Base-by-base conservation (phyloP, 2,888 invertebrate species). In the Plagodis dolabraria region DNA sequence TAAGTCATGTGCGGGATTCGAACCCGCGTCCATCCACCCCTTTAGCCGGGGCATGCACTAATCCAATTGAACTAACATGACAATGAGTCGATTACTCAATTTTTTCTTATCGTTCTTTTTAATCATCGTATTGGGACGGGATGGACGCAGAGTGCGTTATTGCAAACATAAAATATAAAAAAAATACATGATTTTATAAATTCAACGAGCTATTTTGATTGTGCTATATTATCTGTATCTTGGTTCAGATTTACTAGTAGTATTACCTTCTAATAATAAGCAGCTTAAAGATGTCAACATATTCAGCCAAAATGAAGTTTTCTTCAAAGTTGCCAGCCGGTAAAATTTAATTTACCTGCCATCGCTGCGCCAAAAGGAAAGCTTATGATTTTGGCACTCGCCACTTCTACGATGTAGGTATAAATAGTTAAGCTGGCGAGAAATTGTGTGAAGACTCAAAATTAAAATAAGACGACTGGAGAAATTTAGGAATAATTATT, bases 281-380 rank as follows among this genome's bases (percentile, higher is more conserved):
- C 12, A 38, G 9, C 45, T 53, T 40, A 40, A 34, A 48, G 33
- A 45, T 5, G 38, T 10, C 47, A 4, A 22, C 42, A 35, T 46
- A 56, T 38, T 50, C 56, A 45, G 11, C 11, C 46, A 38, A 50
- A 53, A 50, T 47, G 35, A 33, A 40, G 11, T 40, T 5, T 36
- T 7, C 42, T 9, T 7, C 35, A 51, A 47, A n/a, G 59, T 53
- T 59, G 53, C 58, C 54, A 54, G 48, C 11, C 50, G 43, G 51
- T 54, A 60, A 51, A 60, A 47, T 60, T 60, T 54, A 46, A 60
- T 60, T 60, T 51, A 54, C 49, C 49, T 46, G 36, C 10, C 46
- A 33, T 45, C 35, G 22, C 38, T 7, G 53, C 33, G 47, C 53
- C 52, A 49, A 48, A 44, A 48, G 33, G n/a, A 40, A 45, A 40